Evolutionary conservation across 2,797 vertebrate species (phyloP).

Genomic region (Glyptemys insculpta): DNA sequence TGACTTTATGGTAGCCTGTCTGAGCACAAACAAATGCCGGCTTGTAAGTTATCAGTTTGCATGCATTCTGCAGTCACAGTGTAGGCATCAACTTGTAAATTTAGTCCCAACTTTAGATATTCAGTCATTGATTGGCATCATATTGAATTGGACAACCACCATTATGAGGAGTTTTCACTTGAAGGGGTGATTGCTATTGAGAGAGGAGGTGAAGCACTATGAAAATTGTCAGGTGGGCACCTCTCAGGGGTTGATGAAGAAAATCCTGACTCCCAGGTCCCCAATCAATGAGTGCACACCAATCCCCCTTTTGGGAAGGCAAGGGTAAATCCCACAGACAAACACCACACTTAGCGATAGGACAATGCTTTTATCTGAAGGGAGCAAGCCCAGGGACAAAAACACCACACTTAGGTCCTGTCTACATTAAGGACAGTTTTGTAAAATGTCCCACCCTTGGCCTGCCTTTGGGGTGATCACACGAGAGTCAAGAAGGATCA

Average conservation of each 20-base stretch:
- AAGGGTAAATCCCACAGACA: not conserved
- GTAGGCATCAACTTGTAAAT: conserved; percentile 26
- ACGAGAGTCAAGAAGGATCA: not conserved
- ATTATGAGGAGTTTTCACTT: not conserved
- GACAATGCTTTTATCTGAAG: not conserved
- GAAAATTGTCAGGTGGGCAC: not conserved
- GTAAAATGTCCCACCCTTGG: not conserved
- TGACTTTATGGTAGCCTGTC: accelerated
- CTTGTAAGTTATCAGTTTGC: not conserved
- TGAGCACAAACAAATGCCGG: conserved; percentile 26
- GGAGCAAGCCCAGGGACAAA: not conserved
- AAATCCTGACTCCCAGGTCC: not conserved
- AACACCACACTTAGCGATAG: not conserved
- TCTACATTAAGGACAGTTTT: not conserved
- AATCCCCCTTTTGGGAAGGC: not conserved
- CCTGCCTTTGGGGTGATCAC: not conserved
- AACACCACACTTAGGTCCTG: not conserved
- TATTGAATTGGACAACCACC: not conserved
- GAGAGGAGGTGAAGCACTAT: not conserved
- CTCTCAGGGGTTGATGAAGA: not conserved
- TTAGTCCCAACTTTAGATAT: not conserved
- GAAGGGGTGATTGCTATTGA: not conserved
- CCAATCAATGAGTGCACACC: not conserved
- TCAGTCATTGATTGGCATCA: not conserved
- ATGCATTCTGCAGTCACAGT: not conserved